Conservation (phyloP, 2,113 vertebrate species). For the Nestor notabilis region DNA sequence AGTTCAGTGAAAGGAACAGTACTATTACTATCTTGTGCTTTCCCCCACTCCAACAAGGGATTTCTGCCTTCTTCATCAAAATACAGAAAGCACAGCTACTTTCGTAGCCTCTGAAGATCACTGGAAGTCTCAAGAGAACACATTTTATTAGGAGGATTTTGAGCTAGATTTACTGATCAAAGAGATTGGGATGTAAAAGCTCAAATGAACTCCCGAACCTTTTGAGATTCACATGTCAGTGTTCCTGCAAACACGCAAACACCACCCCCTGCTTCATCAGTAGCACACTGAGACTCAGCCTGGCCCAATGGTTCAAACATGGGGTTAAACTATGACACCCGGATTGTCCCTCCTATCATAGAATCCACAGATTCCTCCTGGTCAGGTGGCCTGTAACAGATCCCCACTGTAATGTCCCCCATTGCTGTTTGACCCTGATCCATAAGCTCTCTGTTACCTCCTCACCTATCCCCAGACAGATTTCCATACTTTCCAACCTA, state of each 20-base stretch:
- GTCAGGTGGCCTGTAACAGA: no score
- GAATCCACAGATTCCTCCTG: no score
- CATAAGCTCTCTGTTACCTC: no score
- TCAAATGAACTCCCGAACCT: neutral
- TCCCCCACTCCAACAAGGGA: accelerated
- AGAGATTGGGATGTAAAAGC: neutral
- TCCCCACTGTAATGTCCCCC: no score
- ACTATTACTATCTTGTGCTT: neutral
- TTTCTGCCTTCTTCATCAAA: neutral
- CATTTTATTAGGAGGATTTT: neutral
- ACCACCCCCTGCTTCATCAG: neutral
- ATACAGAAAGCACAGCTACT: neutral
- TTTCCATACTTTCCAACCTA: no score
- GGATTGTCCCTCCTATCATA: neutral
- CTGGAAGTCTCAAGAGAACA: neutral
- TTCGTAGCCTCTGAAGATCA: neutral
- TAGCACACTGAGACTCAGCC: neutral
- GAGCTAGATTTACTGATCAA: neutral
- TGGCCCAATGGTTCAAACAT: neutral
- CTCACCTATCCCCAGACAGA: no score
- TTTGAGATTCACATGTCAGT: neutral
- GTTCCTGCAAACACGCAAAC: neutral
- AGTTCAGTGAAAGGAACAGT: neutral
- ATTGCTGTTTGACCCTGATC: no score
- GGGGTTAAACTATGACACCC: neutral